phyloP scores from a whole-genome alignment of 1,140 invertebrate genomes.

The Drosophila saltans region DNA sequence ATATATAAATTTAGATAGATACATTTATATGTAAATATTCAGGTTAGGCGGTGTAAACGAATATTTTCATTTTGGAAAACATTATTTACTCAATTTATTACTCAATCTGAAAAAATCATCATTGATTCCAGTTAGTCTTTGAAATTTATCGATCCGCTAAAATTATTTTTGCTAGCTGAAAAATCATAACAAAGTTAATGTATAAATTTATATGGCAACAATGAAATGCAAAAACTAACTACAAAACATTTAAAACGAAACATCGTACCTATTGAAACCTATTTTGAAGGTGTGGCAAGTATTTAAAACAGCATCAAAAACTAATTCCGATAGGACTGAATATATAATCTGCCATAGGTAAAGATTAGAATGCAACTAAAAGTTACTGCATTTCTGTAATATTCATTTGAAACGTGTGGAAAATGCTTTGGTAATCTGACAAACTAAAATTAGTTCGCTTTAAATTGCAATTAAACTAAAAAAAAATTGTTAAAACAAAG shows the following conservation, averaged over 20 bases:
- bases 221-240: background rate
- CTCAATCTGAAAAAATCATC: background rate
- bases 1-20: conserved; percentile 8
- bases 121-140: conserved; percentile 7
- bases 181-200: background rate
- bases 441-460: background rate
- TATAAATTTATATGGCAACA: background rate
- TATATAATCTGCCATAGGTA: background rate
- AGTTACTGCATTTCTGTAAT: too few relatives aligned
- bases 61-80: conserved; percentile 8
- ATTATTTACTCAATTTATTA: conserved; percentile 11
- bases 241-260: background rate
- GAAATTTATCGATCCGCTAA: conserved; percentile 7
- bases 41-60: background rate
- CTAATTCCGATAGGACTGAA: background rate
- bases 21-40: conserved; percentile 2
- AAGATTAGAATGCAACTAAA: too few relatives aligned
- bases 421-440: background rate
- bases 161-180: background rate
- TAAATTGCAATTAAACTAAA: too few relatives aligned
- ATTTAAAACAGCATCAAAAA: background rate
- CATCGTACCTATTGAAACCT: background rate
- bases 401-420: background rate
- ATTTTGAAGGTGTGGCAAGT: background rate
- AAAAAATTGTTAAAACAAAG: background rate